These are phyloP conservation scores for Drosophila kambysellisi DNA, from an alignment of 2,888 invertebrate species.

Conservation along the genomic window DNA sequence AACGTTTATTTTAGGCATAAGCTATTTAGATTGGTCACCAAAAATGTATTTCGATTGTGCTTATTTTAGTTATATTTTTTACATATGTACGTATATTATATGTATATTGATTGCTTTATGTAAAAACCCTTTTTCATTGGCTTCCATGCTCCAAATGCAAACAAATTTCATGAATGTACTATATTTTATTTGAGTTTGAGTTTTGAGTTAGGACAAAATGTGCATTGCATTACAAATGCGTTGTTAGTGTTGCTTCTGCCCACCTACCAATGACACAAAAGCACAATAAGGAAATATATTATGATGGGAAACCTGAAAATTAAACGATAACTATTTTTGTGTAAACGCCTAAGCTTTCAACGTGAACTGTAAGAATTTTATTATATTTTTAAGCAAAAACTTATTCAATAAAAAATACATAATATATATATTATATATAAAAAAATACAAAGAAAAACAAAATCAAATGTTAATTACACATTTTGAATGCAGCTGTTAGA, in stretches of 20 bases:
- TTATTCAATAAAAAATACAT: conserved; percentile 46
- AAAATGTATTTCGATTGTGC: conserved; percentile 37
- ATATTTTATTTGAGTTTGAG: conserved; percentile 41
- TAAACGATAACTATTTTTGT: conserved; percentile 48
- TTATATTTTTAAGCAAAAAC: conserved; percentile 50
- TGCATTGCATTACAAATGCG: conserved; percentile 78
- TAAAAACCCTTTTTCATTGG: conserved; percentile 62
- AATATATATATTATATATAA: conserved; percentile 22
- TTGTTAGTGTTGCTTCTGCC: conserved; percentile 51
- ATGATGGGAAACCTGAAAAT: not conserved
- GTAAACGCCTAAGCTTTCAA: conserved; percentile 66
- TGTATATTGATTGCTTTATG: conserved; percentile 64
- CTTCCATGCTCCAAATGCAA: conserved; percentile 72
- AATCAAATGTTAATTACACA: conserved; percentile 32
- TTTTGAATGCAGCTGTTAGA: conserved; percentile 51
- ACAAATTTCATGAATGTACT: conserved; percentile 48
- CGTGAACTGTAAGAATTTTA: conserved; percentile 69
- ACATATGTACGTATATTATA: conserved; percentile 47
- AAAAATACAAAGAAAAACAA: conserved; percentile 15
- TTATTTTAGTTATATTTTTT: conserved; percentile 60
- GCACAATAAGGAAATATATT: conserved; percentile 18
- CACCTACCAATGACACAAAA: conserved; percentile 12
- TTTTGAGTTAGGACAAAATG: conserved; percentile 62
- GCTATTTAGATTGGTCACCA: conserved; percentile 30
- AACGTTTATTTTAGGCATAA: conserved; percentile 43